Base-by-base conservation (phyloP, 2,113 vertebrate genomes). In the Bubo blakistoni region DNA sequence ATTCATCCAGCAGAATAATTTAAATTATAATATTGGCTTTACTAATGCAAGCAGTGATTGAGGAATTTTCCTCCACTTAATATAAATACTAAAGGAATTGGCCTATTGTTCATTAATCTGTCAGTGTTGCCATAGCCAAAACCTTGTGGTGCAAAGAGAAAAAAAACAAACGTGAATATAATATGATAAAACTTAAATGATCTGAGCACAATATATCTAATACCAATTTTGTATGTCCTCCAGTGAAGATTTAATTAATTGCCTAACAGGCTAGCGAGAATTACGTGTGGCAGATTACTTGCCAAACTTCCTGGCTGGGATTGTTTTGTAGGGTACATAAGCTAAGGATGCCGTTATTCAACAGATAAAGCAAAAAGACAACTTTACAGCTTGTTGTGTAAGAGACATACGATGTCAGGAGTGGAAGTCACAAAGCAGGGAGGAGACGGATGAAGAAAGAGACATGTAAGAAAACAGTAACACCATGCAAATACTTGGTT, bases 1-100 rank as follows among this genome's bases (percentile, higher is more conserved):
- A 96, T 95, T 96, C 58, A 88, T 94, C 72, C 59, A 79, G 85
- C 47, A 90, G 65, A 92, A 91, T 96, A 97, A 97, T 96, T 97
- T 93, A 92, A 97, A 90, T 67, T 92, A 63, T 54, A 97, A 94
- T 96, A 90, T 85, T 97, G 71, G 80, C 44, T 96, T 97, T 96
- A 83, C 42, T 96, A 98, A 92, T 91, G 62, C 83, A 97, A 97
- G 94, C 70, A 95, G 74, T 62, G 78, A 97, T 86, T 94, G 92
- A 96, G 66, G 47, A 83, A 76, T 87, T 97, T 96, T 97, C 65
- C 81, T 96, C 72, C 94, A 91, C 77, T 86, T 97, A 96, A 92
- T 71, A 74, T 44, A 90, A 94, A 90, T 94, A 85, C 47, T 76
- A 89, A 92, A 90, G 47, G 59, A 97, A 95, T 92, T 96, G 71